Evolutionary conservation across 2,113 vertebrate species (phyloP).

Genomic region (Aspiorhynchus laticeps): DNA sequence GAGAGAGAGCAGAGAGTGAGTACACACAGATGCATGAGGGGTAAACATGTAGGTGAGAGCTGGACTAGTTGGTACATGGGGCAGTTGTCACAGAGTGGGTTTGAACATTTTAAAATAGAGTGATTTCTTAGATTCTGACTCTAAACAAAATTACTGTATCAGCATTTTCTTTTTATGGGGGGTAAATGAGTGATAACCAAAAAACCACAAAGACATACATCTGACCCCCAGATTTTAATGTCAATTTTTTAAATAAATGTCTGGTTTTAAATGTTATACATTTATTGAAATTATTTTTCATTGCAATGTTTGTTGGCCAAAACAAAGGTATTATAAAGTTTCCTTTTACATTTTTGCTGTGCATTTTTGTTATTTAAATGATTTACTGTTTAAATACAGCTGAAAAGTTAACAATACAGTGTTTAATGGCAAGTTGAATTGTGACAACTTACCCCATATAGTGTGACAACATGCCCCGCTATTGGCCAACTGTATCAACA

Average conservation of each 20-base stretch:
- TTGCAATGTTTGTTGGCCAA: not conserved
- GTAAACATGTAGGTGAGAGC: not conserved
- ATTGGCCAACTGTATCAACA: not conserved
- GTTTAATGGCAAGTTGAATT: not conserved
- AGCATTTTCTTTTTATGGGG: too few species aligned
- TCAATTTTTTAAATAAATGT: too few species aligned
- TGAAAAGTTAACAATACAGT: not conserved
- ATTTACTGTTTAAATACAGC: not conserved
- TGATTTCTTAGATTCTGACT: not conserved
- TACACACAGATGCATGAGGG: constrained; percentile 23
- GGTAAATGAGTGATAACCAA: not conserved
- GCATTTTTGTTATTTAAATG: not conserved
- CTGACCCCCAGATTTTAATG: too few species aligned
- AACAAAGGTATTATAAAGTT: not conserved
- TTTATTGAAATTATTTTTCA: not conserved
- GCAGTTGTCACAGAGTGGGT: not conserved
- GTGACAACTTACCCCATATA: not conserved
- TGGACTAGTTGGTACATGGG: not conserved
- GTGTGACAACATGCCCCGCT: not conserved
- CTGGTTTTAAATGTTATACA: not conserved
- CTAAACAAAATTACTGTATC: too few species aligned
- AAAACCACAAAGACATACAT: not conserved
- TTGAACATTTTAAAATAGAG: not conserved
- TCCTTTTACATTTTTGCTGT: not conserved
- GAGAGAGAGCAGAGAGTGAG: constrained; percentile 91